Percentiles rank a stretch among this genome's conserved stretches.
phyloP scores from a whole-genome alignment of 2,888 invertebrate genomes.

The Nomada goodeniana region DNA sequence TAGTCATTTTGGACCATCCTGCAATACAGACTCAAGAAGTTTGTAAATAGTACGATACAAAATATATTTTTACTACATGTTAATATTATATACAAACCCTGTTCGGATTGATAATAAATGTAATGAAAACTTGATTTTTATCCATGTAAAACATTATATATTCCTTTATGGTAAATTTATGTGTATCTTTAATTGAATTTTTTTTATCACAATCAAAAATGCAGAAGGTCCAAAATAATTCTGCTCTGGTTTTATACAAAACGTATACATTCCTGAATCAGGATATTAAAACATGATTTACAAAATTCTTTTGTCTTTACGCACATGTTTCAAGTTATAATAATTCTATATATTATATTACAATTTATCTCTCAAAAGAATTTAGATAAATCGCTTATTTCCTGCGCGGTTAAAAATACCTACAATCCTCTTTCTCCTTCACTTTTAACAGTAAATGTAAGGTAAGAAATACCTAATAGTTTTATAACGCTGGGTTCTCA shows the following conservation, averaged over 20 bases:
- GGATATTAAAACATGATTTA: slow-evolving; percentile 58
- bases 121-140: slow-evolving; percentile 39
- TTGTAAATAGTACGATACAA: slow-evolving; percentile 60
- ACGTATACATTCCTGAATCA: slow-evolving; percentile 53
- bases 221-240: slow-evolving; percentile 55
- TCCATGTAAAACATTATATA: slow-evolving; percentile 37
- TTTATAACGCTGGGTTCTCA: slow-evolving; percentile 90
- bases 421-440: slow-evolving; percentile 27
- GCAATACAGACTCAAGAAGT: slow-evolving; percentile 54
- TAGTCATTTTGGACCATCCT: slow-evolving; percentile 65
- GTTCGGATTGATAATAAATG: slow-evolving; percentile 60
- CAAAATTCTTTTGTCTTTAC: slow-evolving; percentile 42
- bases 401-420: slow-evolving; percentile 38
- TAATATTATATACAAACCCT: slow-evolving; percentile 70
- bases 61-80: slow-evolving; percentile 58
- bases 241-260: slow-evolving; percentile 52
- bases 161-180: slow-evolving; percentile 25
- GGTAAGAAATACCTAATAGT: slow-evolving; percentile 55
- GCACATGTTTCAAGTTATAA: slow-evolving; percentile 32
- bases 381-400: slow-evolving; percentile 51
- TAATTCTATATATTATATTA: slow-evolving; percentile 57
- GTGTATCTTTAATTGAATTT: slow-evolving; percentile 25
- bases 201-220: slow-evolving; percentile 39
- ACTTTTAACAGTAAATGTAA: slow-evolving; percentile 42
- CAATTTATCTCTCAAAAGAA: slow-evolving; percentile 55